Percentiles rank a stretch among this genome's conserved stretches.
These are phyloP conservation scores for Folsomia candida DNA, from an alignment of 2,888 invertebrate genomes.

Conservation along the genomic window DNA sequence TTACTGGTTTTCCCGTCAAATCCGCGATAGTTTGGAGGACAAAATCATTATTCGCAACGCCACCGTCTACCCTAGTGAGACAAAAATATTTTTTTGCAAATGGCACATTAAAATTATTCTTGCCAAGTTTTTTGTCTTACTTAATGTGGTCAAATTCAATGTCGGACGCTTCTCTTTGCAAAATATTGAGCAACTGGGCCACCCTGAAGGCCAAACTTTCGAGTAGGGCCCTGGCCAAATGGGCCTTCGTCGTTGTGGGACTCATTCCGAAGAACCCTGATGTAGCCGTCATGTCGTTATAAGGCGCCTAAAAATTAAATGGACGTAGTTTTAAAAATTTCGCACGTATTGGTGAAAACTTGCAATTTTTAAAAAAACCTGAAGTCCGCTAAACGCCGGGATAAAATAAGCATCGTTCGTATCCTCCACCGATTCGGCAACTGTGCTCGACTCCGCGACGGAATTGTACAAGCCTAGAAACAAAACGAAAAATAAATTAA, in stretches of 20 bases:
- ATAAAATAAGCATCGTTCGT: slow-evolving; percentile 80
- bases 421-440: slow-evolving; percentile 68
- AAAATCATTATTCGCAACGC: slow-evolving; percentile 93
- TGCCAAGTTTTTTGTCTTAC: too few species aligned
- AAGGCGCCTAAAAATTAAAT: slow-evolving; percentile 77
- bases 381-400: slow-evolving; percentile 84
- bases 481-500: too few species aligned
- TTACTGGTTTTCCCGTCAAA: slow-evolving; percentile 70
- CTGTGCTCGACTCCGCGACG: slow-evolving; percentile 64
- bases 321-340: too few species aligned
- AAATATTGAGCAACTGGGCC: slow-evolving; percentile 70
- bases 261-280: slow-evolving; percentile 75
- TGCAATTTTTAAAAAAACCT: too few species aligned
- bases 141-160: slow-evolving; percentile 62
- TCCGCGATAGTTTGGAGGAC: slow-evolving; percentile 84
- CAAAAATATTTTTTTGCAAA: too few species aligned
- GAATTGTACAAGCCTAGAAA: slow-evolving; percentile 64
- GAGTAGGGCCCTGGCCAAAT: slow-evolving; percentile 76
- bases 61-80: slow-evolving; percentile 92
- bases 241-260: slow-evolving; percentile 71
- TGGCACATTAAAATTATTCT: too few species aligned
- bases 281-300: slow-evolving; percentile 80
- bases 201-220: slow-evolving; percentile 83
- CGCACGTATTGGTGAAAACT: too few species aligned
- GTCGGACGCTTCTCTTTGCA: slow-evolving; percentile 64